Evolutionary conservation across 2,113 vertebrate species (phyloP), one percentile per base, ranked within the genome.

Genomic region (Gobiocypris rarus): DNA sequence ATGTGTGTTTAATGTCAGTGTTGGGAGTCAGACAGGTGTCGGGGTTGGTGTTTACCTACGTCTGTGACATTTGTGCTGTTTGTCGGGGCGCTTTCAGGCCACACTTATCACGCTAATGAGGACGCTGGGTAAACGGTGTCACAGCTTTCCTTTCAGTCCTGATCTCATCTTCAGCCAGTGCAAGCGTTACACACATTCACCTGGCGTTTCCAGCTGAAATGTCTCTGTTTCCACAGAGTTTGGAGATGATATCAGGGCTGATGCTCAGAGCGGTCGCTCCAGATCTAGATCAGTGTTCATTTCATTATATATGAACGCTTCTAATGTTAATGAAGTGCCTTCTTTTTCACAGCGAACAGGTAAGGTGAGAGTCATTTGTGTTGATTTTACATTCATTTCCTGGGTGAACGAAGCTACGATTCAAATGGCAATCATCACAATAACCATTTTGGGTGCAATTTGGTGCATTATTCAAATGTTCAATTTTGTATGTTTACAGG

Each of bases 261-360:
- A 77, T 26, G n/a, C 9, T 54, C 45, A 24, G 52, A 31, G 24
- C 48, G 22, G 9, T 19, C 19, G 50, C 26, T 76, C 50, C 50
- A 38, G 31, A 76, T n/a, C 19, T 14, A 48, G 34, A 78, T 41
- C 22, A 5, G 15, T 45, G 14, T 19, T 79, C 38, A 26, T 45
- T 3, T 61, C 22, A 78, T 79, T 43, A 79, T 7, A 45, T 79
- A n/a, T 86, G 61, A n/a, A 9, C 43, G 41, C 70, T 70, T 87
- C 22, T 81, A 87, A 84, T 52, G 85, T 82, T 84, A 67, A 61
- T 79, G 52, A 83, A 85, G 80, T 83, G 14, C 24, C 3, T 90
- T 92, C 82, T 89, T 83, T 89, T 91, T 75, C 83, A 84, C 90
- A 93, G 91, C 83, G 71, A 88, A 75, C 89, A 93, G 94, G 94